Evolutionary conservation across 2,113 vertebrate species (phyloP).

Genomic region (Eudyptes chrysolophus): DNA sequence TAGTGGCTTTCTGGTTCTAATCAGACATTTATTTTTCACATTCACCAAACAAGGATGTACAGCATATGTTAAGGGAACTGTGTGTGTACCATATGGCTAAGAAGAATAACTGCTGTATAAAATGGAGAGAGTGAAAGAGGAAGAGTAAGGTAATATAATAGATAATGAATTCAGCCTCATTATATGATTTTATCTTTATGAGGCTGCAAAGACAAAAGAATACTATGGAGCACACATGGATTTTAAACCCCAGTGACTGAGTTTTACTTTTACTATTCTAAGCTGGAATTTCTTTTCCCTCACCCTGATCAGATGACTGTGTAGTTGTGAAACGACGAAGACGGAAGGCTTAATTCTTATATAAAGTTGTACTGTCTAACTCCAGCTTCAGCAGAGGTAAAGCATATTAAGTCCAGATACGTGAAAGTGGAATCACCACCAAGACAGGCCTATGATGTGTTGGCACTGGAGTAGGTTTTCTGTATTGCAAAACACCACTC

Average conservation of each 20-base stretch:
- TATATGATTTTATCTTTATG: not conserved
- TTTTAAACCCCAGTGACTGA: not conserved
- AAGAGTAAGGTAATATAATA: slow-evolving; percentile 33
- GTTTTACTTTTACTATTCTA: not conserved
- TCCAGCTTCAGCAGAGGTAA: not conserved
- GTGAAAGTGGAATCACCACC: not conserved
- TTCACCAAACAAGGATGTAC: not conserved
- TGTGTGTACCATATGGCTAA: slow-evolving; percentile 15
- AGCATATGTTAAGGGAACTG: not conserved
- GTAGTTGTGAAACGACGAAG: not conserved
- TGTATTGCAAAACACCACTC: not conserved
- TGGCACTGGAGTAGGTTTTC: not conserved
- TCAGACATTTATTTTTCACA: slow-evolving; percentile 41
- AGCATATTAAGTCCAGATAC: not conserved
- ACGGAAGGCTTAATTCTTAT: not conserved
- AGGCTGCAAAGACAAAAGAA: not conserved
- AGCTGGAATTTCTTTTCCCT: not conserved
- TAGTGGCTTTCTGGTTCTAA: slow-evolving; percentile 43
- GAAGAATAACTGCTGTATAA: not conserved
- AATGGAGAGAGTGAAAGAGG: slow-evolving; percentile 6
- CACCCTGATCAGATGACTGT: not conserved
- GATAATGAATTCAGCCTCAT: slow-evolving; percentile 1
- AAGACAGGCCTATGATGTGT: not conserved
- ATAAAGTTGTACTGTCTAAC: not conserved
- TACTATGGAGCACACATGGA: not conserved